Evolutionary conservation across 2,888 invertebrate genomes (phyloP), one percentile per base, ranked within the genome.

Genomic region (Chouioia cunea): DNA sequence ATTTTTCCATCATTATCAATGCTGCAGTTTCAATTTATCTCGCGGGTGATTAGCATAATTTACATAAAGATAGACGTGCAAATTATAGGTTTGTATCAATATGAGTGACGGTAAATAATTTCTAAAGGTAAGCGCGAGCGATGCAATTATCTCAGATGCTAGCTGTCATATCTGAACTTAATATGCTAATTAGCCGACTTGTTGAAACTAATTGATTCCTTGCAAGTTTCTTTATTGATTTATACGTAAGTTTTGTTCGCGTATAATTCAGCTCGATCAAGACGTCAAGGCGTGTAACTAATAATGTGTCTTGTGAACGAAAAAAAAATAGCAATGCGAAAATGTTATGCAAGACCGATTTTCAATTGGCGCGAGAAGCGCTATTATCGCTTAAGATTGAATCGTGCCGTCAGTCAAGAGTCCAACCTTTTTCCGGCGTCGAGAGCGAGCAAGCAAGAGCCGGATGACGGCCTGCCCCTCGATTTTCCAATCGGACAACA

Each of bases 371-470:
- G 23, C 48, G 23, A 12, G 18, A 23, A 16, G 53, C 8, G 70
- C 65, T 65, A 69, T 72, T 69, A 65, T 73, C 69, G 53, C 69
- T 53, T 36, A 48, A 73, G 66, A 69, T 73, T 70, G 66, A 73
- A 73, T 73, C 56, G 66, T 36, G 36, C 65, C 72, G 63, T 62
- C 66, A 57, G 66, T 73, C 73, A 56, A 56, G 52, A 18, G 48
- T 36, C 18, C 44, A 27, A 56, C 50, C 69, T 47, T 62, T 70
- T 65, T 65, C 60, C 70, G 65, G 53, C 59, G 48, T 57, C 46
- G 4, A 1, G 0, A 10, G 36, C n/a, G 16, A 16, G 23, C 46
- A 50, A 18, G 18, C 46, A n/a, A n/a, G 36, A 36, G 47, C 23
- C 60, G 27, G 18, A 36, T 16, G 46, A 10, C 52, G 47, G n/a